Conservation (phyloP, 2,113 vertebrate species). For the Salminus brasiliensis region DNA sequence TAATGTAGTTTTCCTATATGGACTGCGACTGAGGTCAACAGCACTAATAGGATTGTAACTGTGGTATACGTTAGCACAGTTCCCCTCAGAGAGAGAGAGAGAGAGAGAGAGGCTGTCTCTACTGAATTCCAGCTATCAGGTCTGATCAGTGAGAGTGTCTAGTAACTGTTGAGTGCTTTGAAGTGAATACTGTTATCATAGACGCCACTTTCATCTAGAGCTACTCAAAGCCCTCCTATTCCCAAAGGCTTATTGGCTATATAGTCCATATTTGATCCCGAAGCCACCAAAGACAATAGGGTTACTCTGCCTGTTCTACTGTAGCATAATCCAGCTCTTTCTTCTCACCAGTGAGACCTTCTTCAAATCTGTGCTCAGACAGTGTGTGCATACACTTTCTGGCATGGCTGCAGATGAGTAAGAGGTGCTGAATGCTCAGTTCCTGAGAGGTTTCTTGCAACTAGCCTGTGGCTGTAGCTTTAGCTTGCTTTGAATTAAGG, state of each 20-base stretch:
- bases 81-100: not conserved
- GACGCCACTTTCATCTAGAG: constrained; percentile 31
- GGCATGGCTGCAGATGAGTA: not conserved
- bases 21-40: not conserved
- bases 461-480: not conserved
- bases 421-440: not conserved
- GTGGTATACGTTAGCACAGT: not conserved
- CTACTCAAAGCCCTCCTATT: constrained; percentile 27
- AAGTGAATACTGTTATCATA: constrained; percentile 32
- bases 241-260: not conserved
- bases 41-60: not conserved
- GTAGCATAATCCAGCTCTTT: not conserved
- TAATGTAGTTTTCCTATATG: not conserved
- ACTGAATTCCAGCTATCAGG: constrained; percentile 12
- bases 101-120: not conserved
- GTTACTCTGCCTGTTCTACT: not conserved
- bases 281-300: not conserved
- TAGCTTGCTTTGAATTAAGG: not conserved
- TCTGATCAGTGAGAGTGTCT: constrained; percentile 8
- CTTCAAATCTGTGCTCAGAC: not conserved
- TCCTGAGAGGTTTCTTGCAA: not conserved
- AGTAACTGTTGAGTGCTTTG: constrained; percentile 31
- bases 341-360: not conserved
- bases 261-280: not conserved
- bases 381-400: not conserved